phyloP scores from a whole-genome alignment of 1,140 invertebrate genomes.

The Drosophila carrolli region DNA sequence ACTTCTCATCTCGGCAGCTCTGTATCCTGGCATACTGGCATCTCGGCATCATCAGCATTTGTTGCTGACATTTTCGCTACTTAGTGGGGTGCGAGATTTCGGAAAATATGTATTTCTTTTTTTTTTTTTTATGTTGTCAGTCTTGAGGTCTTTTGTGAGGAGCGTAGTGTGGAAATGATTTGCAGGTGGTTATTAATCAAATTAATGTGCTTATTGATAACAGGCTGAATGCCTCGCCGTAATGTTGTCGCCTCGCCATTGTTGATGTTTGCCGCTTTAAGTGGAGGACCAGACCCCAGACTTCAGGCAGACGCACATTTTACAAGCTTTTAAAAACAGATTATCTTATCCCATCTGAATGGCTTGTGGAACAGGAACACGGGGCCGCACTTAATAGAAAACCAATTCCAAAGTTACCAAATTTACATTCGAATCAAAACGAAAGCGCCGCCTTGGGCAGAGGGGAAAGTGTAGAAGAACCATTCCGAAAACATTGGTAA shows the following conservation, averaged over 20 bases:
- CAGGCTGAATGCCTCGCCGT: conserved; percentile 38
- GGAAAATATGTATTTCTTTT: conserved; percentile 3
- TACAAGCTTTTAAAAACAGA: conserved; percentile 73
- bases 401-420: conserved; percentile 43
- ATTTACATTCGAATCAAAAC: conserved; percentile 63
- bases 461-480: conserved; percentile 23
- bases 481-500: conserved; percentile 29
- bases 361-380: conserved; percentile 49
- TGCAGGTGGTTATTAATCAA: conserved; percentile 84
- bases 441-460: conserved; percentile 51
- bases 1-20: conserved; percentile 60
- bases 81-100: conserved; percentile 52
- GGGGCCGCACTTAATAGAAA: conserved; percentile 72
- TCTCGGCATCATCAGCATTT: conserved; percentile 74
- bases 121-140: conserved; percentile 42
- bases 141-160: conserved; percentile 60
- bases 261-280: conserved; percentile 42
- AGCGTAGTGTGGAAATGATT: conserved; percentile 76
- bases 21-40: conserved; percentile 11
- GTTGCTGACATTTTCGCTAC: conserved; percentile 79
- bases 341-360: conserved; percentile 72
- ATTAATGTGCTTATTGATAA: conserved; percentile 84
- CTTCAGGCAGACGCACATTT: conserved; percentile 53
- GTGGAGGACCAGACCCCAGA: conserved; percentile 38
- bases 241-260: conserved; percentile 58